Evolutionary conservation across 2,888 invertebrate species (phyloP).

Genomic region (Calliphora vomitoria): DNA sequence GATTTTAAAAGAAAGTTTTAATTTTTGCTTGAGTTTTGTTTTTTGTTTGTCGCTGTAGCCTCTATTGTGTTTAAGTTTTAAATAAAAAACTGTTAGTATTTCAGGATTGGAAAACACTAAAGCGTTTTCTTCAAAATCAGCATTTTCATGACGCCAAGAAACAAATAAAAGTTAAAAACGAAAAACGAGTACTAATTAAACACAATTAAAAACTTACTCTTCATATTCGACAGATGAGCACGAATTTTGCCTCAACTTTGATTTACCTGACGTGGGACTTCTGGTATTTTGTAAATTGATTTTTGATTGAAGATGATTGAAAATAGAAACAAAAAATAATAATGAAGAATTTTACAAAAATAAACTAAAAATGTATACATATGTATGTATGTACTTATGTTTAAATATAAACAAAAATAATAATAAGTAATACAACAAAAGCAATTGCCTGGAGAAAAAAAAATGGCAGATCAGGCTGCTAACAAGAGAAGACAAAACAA

Average conservation of each 20-base stretch:
- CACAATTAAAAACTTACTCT: conserved; percentile 81
- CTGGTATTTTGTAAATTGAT: conserved; percentile 76
- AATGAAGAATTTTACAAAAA: conserved; percentile 70
- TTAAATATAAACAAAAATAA: neutral
- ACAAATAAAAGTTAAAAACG: conserved; percentile 23
- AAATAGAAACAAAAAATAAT: conserved; percentile 74
- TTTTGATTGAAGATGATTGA: conserved; percentile 66
- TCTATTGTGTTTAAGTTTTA: neutral
- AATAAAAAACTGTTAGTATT: neutral
- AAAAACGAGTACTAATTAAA: conserved; percentile 33
- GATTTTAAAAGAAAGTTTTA: too few species aligned
- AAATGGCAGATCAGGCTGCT: conserved; percentile 18
- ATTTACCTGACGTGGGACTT: conserved; percentile 83
- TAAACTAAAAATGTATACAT: conserved; percentile 75
- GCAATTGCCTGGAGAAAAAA: conserved; percentile 50
- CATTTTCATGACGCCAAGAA: neutral
- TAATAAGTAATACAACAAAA: conserved; percentile 50
- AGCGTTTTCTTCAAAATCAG: neutral
- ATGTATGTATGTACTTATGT: neutral
- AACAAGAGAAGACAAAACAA: neutral
- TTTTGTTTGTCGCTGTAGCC: neutral
- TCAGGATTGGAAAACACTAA: neutral
- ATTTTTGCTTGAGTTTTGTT: too few species aligned
- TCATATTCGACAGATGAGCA: conserved; percentile 82
- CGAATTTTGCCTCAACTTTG: conserved; percentile 82